phyloP scores from a whole-genome alignment of 2,113 vertebrate genomes.

The Eurystomus gularis region DNA sequence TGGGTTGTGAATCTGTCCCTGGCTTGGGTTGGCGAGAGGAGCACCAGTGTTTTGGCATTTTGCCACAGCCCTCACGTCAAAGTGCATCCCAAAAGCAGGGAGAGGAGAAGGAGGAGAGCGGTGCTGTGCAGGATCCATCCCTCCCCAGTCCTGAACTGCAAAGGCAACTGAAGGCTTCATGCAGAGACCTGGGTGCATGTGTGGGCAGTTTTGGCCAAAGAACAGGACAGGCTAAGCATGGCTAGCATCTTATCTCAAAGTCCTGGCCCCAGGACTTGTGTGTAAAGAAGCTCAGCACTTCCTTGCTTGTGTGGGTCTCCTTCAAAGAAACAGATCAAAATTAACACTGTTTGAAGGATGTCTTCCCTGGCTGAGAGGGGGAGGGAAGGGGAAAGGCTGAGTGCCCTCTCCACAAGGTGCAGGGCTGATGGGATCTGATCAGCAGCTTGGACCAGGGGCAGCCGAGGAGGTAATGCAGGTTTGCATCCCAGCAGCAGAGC shows the following conservation, averaged over 20 bases:
- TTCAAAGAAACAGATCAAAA: neutral
- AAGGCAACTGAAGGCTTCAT: neutral
- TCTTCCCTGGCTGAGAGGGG: neutral
- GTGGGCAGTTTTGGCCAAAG: fast-evolving
- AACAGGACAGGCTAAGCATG: neutral
- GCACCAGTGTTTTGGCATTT: fast-evolving
- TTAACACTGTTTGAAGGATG: neutral
- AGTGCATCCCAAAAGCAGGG: fast-evolving
- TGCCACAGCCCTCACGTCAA: neutral
- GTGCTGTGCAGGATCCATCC: neutral
- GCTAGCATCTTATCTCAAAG: neutral
- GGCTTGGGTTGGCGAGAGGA: fast-evolving
- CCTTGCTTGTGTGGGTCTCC: neutral
- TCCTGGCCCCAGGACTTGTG: neutral
- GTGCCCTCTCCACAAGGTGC: fast-evolving
- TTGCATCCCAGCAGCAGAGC: neutral
- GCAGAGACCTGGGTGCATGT: fast-evolving
- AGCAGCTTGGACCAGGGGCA: neutral
- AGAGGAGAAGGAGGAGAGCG: neutral
- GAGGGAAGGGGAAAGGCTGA: neutral
- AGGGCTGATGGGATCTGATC: fast-evolving
- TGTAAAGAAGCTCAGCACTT: neutral
- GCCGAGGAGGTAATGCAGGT: fast-evolving
- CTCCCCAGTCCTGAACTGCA: neutral
- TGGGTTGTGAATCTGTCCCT: neutral